Base-by-base conservation (phyloP, 2,888 invertebrate species). In the Magallana nippona region DNA sequence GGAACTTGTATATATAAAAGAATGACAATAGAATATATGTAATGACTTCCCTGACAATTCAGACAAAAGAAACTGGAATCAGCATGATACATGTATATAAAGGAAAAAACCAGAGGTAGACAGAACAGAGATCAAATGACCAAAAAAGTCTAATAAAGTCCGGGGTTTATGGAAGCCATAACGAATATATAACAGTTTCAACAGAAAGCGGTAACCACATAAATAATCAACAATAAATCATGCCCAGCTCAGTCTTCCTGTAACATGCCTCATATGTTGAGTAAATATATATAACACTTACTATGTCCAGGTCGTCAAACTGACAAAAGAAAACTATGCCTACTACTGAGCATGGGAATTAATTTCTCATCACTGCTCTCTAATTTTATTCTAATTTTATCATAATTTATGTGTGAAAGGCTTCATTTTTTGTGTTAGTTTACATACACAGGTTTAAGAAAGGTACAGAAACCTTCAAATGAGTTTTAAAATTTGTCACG, bases 221-320 rank as follows among this genome's bases (percentile, higher is more conserved):
- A 2, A 10, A 60, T 22, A 27, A 27, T 71, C 22, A 71, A 71
- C 27, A 71, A 19, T 63, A 19, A 63, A 15, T 71, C 71, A 71
- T 71, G 71, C 71, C 13, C 22, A 27, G 13, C 32, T 15, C 32
- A 2, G 71, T 27, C 63, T 13, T 17, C 15, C 22, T 71, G 71
- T 44, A 44, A 44, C 71, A 71, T 71, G 27, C 27, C 71, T 11
- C 71, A 22, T 71, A 32, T 27, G 22, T 71, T 27, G 3, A 27
- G 27, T 27, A 44, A 5, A 8, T 44, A 44, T 44, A 44, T 44
- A 27, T 71, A 22, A 71, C 71, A 71, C 71, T 71, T 71, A 71
- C 71, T 22, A 71, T 22, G 22, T 71, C 71, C 71, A 71, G 13
- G 8, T 71, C 27, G 22, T 71, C 71, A 71, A 71, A 22, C 71